These are phyloP conservation scores for Camponotus fellah DNA, from an alignment of 2,888 invertebrate species.

Conservation along the genomic window DNA sequence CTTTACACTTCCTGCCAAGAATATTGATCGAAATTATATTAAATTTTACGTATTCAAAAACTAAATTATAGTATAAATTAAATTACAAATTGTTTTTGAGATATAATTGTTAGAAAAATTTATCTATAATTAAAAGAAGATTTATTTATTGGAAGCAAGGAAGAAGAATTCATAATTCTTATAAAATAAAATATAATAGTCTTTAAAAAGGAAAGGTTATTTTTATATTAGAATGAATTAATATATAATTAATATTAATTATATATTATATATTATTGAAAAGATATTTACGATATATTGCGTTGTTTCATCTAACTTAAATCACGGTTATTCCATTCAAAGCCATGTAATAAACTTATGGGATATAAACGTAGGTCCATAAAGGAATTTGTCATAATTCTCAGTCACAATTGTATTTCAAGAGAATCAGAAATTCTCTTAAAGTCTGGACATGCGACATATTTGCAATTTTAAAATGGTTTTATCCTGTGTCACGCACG, in stretches of 20 bases:
- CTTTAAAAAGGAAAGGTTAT: neutral
- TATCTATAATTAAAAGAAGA: neutral
- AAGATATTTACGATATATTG: neutral
- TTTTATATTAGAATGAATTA: neutral
- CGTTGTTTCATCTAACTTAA: neutral
- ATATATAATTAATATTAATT: neutral
- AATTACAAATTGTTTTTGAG: neutral
- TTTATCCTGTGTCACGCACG: constrained; percentile 46
- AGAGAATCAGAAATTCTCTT: constrained; percentile 27
- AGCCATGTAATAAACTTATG: constrained; percentile 3
- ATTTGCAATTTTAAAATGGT: constrained; percentile 54
- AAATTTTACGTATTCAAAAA: constrained; percentile 5
- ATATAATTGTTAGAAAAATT: constrained; percentile 7
- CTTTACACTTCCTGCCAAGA: constrained; percentile 31
- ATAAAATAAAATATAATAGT: neutral
- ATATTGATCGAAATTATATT: constrained; percentile 48
- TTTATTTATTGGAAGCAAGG: neutral
- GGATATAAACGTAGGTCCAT: neutral
- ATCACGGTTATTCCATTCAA: neutral
- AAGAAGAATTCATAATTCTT: neutral
- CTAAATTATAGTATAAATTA: constrained; percentile 32
- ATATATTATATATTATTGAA: neutral
- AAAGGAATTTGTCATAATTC: neutral
- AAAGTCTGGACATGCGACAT: constrained; percentile 38
- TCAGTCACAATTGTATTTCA: neutral